Percentiles rank a stretch among this genome's conserved stretches.
phyloP scores from a whole-genome alignment of 30 jellyfish, hydroid and myxozoan genomes.

The Mastigias papua region DNA sequence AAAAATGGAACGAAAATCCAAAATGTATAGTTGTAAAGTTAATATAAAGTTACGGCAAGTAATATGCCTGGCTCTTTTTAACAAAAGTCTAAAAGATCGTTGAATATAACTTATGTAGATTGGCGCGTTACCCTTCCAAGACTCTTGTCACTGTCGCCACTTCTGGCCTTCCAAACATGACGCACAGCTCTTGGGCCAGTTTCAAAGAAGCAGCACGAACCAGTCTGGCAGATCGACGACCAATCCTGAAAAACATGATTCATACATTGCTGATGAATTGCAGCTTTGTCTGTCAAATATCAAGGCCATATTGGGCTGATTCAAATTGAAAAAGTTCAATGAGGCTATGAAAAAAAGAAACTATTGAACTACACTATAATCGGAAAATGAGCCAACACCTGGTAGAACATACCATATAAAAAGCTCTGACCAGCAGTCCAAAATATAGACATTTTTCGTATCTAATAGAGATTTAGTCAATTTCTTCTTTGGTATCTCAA shows the following conservation, averaged over 20 bases:
- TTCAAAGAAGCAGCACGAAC: constrained; percentile 99
- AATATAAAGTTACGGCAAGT: too few relatives aligned
- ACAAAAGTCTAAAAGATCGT: background rate
- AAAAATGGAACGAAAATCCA: too few relatives aligned
- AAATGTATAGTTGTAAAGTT: too few relatives aligned
- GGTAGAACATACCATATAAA: constrained; percentile 86
- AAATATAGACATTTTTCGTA: constrained; percentile 91
- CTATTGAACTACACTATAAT: too few relatives aligned
- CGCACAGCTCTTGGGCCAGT: constrained; percentile 96
- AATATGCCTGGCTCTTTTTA: too few relatives aligned
- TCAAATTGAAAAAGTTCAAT: too few relatives aligned
- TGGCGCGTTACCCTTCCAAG: constrained; percentile 88
- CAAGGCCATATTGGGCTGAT: too few relatives aligned
- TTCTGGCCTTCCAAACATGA: constrained; percentile 92
- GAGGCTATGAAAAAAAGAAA: too few relatives aligned
- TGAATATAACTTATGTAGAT: background rate
- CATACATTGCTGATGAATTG: background rate
- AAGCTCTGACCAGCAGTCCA: constrained; percentile 99
- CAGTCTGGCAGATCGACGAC: constrained; percentile 99
- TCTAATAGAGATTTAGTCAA: constrained; percentile 79
- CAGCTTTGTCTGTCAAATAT: too few relatives aligned
- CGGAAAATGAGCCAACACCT: background rate
- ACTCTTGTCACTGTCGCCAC: constrained; percentile 81
- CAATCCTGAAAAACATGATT: constrained; percentile 76
- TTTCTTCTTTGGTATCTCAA: constrained; percentile 90